These are phyloP conservation scores for Xestia rhomboidea DNA, from an alignment of 2,888 invertebrate species.

Conservation along the genomic window DNA sequence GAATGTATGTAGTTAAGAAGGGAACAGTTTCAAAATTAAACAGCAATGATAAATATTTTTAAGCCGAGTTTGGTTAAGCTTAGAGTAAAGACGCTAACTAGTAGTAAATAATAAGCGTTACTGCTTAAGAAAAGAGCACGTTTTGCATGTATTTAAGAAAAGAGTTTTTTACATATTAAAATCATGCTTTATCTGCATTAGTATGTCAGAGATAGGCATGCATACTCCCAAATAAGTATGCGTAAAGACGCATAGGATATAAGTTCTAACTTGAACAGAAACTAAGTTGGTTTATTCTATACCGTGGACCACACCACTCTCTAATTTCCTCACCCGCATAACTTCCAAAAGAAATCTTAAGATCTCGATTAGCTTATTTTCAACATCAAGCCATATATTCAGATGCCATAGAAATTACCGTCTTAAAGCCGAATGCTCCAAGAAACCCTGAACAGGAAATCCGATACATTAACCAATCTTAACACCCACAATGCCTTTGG, in stretches of 20 bases:
- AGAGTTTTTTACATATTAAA: background rate
- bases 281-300: background rate
- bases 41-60: background rate
- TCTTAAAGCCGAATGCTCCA: background rate
- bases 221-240: background rate
- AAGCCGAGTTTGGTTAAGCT: background rate
- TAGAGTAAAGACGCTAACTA: background rate
- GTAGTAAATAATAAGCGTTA: background rate
- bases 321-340: background rate
- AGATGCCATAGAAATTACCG: conserved; percentile 7
- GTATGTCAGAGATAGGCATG: background rate
- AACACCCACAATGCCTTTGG: conserved; percentile 32
- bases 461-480: conserved; percentile 30
- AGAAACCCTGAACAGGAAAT: conserved; percentile 18
- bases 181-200: background rate
- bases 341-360: background rate
- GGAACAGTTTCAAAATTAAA: background rate
- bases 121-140: no score
- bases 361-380: background rate
- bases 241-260: background rate
- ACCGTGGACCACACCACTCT: no score
- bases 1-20: background rate
- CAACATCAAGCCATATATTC: background rate
- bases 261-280: background rate
- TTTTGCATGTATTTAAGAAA: background rate